Evolutionary conservation across 1,140 invertebrate genomes (phyloP).

Genomic region (Orussus abietinus): DNA sequence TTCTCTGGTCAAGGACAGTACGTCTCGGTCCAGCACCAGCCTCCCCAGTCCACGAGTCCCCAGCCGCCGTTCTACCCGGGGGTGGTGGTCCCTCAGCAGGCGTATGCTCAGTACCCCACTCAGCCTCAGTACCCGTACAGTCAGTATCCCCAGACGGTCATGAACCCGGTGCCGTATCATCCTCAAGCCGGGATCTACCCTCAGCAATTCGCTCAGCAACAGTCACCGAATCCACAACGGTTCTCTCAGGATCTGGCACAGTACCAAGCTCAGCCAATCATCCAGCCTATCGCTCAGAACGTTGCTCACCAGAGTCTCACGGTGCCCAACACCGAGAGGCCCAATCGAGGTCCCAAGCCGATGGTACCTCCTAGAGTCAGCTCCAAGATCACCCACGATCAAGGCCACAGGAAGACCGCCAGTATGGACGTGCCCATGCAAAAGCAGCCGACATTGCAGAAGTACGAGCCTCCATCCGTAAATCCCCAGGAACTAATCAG

Average conservation of each 20-base stretch:
- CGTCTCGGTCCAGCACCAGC: constrained; percentile 39
- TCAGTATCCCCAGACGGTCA: constrained; percentile 44
- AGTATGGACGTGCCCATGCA: constrained; percentile 36
- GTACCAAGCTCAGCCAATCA: constrained; percentile 47
- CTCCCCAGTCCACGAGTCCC: constrained; percentile 38
- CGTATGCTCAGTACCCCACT: constrained; percentile 35
- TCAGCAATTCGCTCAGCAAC: constrained; percentile 40
- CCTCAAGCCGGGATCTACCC: constrained; percentile 36
- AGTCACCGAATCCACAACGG: constrained; percentile 46
- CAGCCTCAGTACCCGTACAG: constrained; percentile 42
- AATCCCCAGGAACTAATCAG: constrained; percentile 26
- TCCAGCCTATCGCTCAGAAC: constrained; percentile 49
- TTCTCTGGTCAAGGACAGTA: constrained; percentile 41
- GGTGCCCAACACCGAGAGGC: constrained; percentile 28
- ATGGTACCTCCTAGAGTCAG: constrained; percentile 48
- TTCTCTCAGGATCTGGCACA: constrained; percentile 45
- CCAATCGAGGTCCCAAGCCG: constrained; percentile 44
- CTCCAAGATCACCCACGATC: constrained; percentile 50
- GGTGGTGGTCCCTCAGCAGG: constrained; percentile 33
- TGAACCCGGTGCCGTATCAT: constrained; percentile 42
- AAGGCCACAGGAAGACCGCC: constrained; percentile 35
- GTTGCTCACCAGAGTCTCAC: constrained; percentile 29
- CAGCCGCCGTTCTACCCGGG: constrained; percentile 42
- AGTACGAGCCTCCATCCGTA: constrained; percentile 13
- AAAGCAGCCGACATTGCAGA: constrained; percentile 22